Evolutionary conservation across 2,113 vertebrate species (phyloP), one percentile per base, ranked within the genome.

Genomic region (Trinectes maculatus): DNA sequence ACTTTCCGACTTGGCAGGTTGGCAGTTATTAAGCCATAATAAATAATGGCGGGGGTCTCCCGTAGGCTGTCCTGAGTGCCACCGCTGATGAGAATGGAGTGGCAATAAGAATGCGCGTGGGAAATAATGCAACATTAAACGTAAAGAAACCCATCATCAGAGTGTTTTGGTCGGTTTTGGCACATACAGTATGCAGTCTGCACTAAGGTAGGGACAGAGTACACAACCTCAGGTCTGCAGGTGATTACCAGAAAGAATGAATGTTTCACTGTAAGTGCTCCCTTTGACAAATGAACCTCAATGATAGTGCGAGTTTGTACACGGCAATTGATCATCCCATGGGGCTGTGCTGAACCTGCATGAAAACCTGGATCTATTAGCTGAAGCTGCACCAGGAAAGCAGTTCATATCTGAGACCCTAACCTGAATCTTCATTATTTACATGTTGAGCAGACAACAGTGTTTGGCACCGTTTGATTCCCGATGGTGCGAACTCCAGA

Each of bases 401-500:
- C 64, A 51, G 62, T 63, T 80, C 29, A 40, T 66, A 63, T 83
- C 76, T 62, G 49, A 75, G 12, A 19, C 40, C 52, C 31, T 80
- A 79, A 85, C 76, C 72, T 86, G 84, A 82, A 82, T 89, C 83
- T 83, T 79, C 53, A 86, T 86, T 68, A 73, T 79, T 71, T 55
- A 71, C 53, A 69, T 74, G 58, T 90, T 80, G 73, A 79, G 63
- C 66, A 60, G 47, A 80, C 60, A 46, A 58, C 42, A 39, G 28
- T 80, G 67, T 64, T 66, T 65, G 74, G 37, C 56, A 63, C 48
- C 56, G 25, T 60, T 64, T 60, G 69, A 71, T 74, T 62, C 69
- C 62, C 47, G 68, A 67, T 67, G 71, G 49, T 63, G 33, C 18
- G 31, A 49, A 74, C 43, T 48, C 43, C 18, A 29, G 33, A 42